phyloP scores from a whole-genome alignment of 2,113 vertebrate genomes.

The Pachycephala philippinensis region DNA sequence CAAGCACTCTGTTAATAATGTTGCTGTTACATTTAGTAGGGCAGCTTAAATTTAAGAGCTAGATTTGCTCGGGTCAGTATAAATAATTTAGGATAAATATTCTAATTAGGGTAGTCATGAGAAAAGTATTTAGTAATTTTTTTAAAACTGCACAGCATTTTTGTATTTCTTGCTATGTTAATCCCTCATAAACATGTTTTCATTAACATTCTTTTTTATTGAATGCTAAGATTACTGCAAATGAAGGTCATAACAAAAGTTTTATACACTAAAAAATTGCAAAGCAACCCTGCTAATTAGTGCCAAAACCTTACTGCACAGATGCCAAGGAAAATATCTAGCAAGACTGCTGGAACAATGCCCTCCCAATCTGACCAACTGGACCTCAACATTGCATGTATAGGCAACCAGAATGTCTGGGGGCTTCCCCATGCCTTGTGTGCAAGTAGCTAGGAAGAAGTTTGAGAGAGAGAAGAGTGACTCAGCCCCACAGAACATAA shows the following conservation, averaged over 20 bases:
- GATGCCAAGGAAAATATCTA: background rate
- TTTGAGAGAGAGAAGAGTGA: background rate
- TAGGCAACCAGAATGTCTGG: background rate
- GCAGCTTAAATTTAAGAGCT: background rate
- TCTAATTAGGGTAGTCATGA: background rate
- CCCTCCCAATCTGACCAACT: background rate
- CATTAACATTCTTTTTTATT: constrained; percentile 18
- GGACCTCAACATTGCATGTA: background rate
- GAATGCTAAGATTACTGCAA: constrained; percentile 19
- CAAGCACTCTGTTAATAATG: background rate
- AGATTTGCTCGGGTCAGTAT: background rate
- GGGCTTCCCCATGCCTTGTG: background rate
- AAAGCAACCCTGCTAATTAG: background rate
- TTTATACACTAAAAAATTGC: background rate
- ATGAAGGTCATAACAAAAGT: constrained; percentile 11
- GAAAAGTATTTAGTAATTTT: background rate
- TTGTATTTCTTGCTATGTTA: constrained; percentile 10
- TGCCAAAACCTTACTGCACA: background rate
- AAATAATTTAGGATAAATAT: constrained; percentile 18
- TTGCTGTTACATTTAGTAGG: background rate
- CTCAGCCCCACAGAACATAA: background rate
- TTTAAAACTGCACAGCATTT: background rate
- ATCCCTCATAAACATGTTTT: constrained; percentile 18
- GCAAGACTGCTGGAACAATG: background rate
- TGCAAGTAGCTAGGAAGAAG: background rate